Conservation (phyloP, 2,113 vertebrate species). For the Alethe castanea region DNA sequence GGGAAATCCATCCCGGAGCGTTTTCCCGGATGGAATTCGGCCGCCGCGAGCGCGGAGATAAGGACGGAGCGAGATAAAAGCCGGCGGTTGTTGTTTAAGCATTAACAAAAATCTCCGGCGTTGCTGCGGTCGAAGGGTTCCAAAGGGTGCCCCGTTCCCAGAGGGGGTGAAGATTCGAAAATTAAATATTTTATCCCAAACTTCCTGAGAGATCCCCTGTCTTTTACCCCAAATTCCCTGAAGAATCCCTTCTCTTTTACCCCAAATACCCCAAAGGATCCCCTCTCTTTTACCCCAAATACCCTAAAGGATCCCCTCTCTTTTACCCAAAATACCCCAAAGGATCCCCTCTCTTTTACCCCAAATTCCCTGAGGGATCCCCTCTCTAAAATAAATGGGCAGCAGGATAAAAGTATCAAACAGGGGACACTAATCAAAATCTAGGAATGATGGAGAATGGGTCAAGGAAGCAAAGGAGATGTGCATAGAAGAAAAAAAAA, state of each 20-base stretch:
- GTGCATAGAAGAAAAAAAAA: not conserved
- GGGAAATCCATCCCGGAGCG: not conserved
- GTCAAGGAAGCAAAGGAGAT: not conserved
- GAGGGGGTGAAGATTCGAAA: not conserved
- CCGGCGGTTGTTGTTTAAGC: not conserved
- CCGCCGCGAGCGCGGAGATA: rapidly evolving
- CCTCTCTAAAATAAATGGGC: too few relatives aligned
- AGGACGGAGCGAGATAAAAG: not conserved
- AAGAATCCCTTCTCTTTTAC: too few relatives aligned
- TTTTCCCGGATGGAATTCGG: not conserved
- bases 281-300: too few relatives aligned
- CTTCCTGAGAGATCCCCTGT: too few relatives aligned
- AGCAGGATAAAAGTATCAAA: not conserved
- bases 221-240: too few relatives aligned
- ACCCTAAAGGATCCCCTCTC: too few relatives aligned
- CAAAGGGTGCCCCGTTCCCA: not conserved
- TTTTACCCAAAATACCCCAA: too few relatives aligned
- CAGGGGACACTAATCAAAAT: not conserved
- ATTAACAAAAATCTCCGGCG: not conserved
- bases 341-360: too few relatives aligned
- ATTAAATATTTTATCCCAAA: too few relatives aligned
- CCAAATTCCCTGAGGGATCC: too few relatives aligned
- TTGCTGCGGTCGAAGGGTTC: not conserved
- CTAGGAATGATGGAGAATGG: not conserved
- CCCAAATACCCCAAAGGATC: too few relatives aligned